Percentiles rank a stretch among this genome's conserved stretches.
These are phyloP conservation scores for Ceratina australensis DNA, from an alignment of 1,140 invertebrate species.

Conservation along the genomic window DNA sequence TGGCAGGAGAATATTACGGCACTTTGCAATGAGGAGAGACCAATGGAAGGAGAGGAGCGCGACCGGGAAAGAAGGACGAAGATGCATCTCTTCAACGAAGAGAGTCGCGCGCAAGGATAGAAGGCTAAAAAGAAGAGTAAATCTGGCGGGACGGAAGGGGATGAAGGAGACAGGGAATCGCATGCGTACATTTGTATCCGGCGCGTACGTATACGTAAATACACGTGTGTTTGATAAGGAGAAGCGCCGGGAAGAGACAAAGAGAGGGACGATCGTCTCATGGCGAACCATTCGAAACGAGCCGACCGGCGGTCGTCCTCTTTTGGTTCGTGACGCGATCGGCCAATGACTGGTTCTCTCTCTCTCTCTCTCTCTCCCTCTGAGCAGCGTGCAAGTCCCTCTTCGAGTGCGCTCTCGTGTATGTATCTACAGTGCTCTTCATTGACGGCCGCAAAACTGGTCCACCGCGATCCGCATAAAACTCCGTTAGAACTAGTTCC, in stretches of 20 bases:
- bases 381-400: slow-evolving; percentile 16
- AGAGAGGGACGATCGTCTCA: slow-evolving; percentile 22
- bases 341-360: slow-evolving; percentile 56
- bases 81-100: neutral
- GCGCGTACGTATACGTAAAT: neutral
- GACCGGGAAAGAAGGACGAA: neutral
- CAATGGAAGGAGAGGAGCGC: slow-evolving; percentile 34
- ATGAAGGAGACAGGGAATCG: slow-evolving; percentile 3
- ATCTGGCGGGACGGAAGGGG: neutral
- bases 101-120: neutral
- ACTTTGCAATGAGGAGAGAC: slow-evolving; percentile 61
- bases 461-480: slow-evolving; percentile 55
- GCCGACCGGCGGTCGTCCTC: slow-evolving; percentile 49
- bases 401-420: slow-evolving; percentile 37
- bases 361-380: neutral
- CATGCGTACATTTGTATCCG: neutral
- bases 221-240: slow-evolving; percentile 29
- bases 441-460: slow-evolving; percentile 60
- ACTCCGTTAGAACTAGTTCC: slow-evolving; percentile 62
- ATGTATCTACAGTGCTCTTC: slow-evolving; percentile 50
- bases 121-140: slow-evolving; percentile 32
- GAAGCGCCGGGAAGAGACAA: slow-evolving; percentile 18
- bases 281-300: slow-evolving; percentile 48
- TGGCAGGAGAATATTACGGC: slow-evolving; percentile 67
- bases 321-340: slow-evolving; percentile 49